Conservation (phyloP, 2,888 invertebrate species). For the Metacarcinus magister region DNA sequence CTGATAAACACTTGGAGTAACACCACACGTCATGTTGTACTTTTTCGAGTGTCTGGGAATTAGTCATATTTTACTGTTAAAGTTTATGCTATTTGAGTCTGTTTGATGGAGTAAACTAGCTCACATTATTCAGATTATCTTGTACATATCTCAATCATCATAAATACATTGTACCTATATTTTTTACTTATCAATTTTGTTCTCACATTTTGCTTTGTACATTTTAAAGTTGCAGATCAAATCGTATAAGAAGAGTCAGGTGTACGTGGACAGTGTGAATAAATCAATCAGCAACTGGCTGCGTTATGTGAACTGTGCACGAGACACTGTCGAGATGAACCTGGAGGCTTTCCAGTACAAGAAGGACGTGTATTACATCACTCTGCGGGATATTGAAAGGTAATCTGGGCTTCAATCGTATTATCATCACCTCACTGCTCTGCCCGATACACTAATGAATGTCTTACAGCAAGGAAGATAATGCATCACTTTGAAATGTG, state of each 20-base stretch:
- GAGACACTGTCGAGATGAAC: constrained; percentile 86
- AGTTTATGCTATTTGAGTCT: no score
- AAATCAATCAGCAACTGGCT: constrained; percentile 86
- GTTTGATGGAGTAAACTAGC: no score
- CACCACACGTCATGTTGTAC: no score
- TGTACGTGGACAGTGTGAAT: constrained; percentile 42
- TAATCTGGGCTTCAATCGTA: not conserved
- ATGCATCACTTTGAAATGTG: not conserved
- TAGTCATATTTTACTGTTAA: no score
- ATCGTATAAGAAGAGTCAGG: not conserved
- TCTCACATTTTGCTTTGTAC: not conserved
- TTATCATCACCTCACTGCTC: not conserved
- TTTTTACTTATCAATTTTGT: not conserved
- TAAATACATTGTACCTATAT: no score
- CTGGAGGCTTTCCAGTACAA: constrained; percentile 86
- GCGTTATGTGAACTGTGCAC: constrained; percentile 87
- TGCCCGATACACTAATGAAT: not conserved
- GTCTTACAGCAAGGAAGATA: not conserved
- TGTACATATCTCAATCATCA: no score
- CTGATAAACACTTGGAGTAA: no score
- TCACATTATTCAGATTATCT: no score
- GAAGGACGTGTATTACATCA: constrained; percentile 55
- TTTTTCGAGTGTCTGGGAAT: no score
- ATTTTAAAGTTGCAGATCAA: not conserved
- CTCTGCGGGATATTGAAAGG: constrained; percentile 28